Evolutionary conservation across 2,797 vertebrate species (phyloP), one percentile per base, ranked within the genome.

Genomic region (Propithecus deckenii): DNA sequence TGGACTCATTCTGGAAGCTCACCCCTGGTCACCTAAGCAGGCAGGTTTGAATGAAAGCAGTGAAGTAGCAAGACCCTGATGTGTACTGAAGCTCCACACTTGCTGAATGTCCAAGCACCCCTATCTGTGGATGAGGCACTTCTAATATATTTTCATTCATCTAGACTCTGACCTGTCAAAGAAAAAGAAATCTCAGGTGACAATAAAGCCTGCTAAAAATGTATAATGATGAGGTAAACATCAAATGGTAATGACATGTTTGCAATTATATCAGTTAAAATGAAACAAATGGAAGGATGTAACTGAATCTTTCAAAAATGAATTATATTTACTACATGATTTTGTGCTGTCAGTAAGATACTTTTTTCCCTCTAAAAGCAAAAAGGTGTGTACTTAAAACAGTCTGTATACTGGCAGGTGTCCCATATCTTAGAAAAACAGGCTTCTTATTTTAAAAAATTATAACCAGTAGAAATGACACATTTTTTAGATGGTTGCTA

Each of bases 221-320:
- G 2, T 20, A 25, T 1, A 81, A 81, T 23, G n/a, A 92, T 67
- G 46, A 71, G 85, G 76, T 95, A 83, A 94, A 87, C 13, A 43
- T 35, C 61, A 72, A 74, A 43, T 57, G 38, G 32, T 28, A 11
- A 59, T 35, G 50, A n/a, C 46, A 28, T n/a, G 23, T 92, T 89
- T 96, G 79, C 61, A 93, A 78, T 95, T 84, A 74, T 14, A 94
- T 61, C 55, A 95, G 67, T 86, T 90, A 78, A 88, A 83, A 71
- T 30, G 41, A 88, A 91, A 84, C 13, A 90, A 91, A 78, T 13
- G 9, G 32, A 71, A 91, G 22, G 25, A 86, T 59, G 23, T 11
- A 91, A 74, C 2, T 84, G 71, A 81, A 81, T 94, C 67, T 88
- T 94, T 86, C 46, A 61, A 90, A 91, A 93, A 65, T 0, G 11